Conservation (phyloP, 2,888 invertebrate genomes). For the Ditylenchus weischeri region DNA sequence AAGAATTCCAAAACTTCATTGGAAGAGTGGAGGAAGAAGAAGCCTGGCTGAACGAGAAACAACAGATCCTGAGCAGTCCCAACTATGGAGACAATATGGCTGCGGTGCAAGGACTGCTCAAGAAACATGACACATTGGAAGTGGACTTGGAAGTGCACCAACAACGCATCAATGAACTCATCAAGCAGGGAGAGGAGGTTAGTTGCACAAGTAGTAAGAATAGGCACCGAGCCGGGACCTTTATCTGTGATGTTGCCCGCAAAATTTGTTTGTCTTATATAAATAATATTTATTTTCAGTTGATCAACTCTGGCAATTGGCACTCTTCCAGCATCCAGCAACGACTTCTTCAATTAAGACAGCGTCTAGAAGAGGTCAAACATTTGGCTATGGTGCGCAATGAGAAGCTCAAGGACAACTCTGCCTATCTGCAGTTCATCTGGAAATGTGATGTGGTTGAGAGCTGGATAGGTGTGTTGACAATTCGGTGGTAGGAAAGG, state of each 20-base stretch:
- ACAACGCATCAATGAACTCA: conserved; percentile 84
- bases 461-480: conserved; percentile 79
- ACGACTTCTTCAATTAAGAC: conserved; percentile 62
- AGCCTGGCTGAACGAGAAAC: conserved; percentile 80
- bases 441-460: conserved; percentile 99
- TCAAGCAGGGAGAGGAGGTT: conserved; percentile 72
- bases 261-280: too few species aligned
- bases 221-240: background rate
- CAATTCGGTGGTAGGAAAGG: too few species aligned
- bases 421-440: conserved; percentile 97
- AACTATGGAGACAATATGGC: conserved; percentile 99
- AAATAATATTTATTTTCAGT: conserved; percentile 58
- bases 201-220: background rate
- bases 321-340: conserved; percentile 84
- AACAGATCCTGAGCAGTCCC: conserved; percentile 64
- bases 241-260: too few species aligned
- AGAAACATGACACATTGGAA: conserved; percentile 98
- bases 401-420: conserved; percentile 88
- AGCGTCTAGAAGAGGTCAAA: conserved; percentile 74
- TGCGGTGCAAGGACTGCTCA: conserved; percentile 77
- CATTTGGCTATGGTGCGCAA: conserved; percentile 82
- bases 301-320: conserved; percentile 85
- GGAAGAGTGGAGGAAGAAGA: conserved; percentile 97
- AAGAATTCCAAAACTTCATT: conserved; percentile 92
- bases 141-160: conserved; percentile 94